Conservation (phyloP, 92 coral and sea anemone genomes). For the Diadumene lineata region DNA sequence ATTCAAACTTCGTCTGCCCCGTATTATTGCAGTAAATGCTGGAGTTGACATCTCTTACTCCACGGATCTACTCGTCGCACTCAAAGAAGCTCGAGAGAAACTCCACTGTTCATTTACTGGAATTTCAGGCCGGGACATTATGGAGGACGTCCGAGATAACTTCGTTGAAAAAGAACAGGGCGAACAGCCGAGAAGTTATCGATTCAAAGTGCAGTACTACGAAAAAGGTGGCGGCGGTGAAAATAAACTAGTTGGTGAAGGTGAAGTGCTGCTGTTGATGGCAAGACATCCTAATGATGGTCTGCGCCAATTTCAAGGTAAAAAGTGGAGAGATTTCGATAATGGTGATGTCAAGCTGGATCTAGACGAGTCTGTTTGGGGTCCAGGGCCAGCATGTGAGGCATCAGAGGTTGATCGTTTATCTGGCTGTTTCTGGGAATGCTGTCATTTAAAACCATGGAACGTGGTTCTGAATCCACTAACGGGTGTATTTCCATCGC, state of each 20-base stretch:
- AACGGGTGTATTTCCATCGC: slow-evolving; percentile 72
- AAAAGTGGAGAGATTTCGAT: slow-evolving; percentile 49
- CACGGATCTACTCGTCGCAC: slow-evolving; percentile 34
- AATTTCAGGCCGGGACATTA: slow-evolving; percentile 70
- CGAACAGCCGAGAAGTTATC: slow-evolving; percentile 80
- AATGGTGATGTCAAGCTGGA: slow-evolving; percentile 48
- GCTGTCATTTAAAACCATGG: slow-evolving; percentile 64
- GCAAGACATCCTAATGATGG: slow-evolving; percentile 87
- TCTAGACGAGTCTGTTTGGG: slow-evolving; percentile 73
- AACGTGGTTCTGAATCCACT: slow-evolving; percentile 21
- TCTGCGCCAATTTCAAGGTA: slow-evolving; percentile 1
- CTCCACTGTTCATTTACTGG: slow-evolving; percentile 79
- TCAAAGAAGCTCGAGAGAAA: slow-evolving; percentile 68
- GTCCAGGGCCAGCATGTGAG: slow-evolving; percentile 71
- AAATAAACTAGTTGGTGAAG: slow-evolving; percentile 64
- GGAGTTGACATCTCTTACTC: slow-evolving; percentile 30
- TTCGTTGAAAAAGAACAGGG: slow-evolving; percentile 56
- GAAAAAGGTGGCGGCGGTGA: slow-evolving; percentile 33
- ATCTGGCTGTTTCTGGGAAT: slow-evolving; percentile 81
- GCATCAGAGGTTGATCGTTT: slow-evolving; percentile 76
- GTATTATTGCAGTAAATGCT: slow-evolving; percentile 70
- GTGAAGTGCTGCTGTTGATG: slow-evolving; percentile 61
- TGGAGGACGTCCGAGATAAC: slow-evolving; percentile 65
- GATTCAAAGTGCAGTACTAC: slow-evolving; percentile 79
- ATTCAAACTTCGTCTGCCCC: slow-evolving; percentile 51